phyloP scores from a whole-genome alignment of 2,888 invertebrate species.

The Stegana nigrithorax region DNA sequence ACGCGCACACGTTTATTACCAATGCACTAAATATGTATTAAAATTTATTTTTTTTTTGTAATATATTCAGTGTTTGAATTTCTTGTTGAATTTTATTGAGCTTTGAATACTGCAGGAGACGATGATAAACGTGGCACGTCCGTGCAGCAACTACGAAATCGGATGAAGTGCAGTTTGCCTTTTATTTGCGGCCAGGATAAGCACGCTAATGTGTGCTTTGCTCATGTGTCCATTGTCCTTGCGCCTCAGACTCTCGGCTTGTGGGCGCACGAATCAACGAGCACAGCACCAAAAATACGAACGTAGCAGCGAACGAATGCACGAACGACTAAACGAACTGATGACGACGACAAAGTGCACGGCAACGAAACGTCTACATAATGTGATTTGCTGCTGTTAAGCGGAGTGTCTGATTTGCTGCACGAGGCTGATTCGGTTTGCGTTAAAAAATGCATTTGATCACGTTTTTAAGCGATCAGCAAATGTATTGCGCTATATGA shows the following conservation, averaged over 20 bases:
- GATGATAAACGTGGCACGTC: constrained; percentile 42
- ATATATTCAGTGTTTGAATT: constrained; percentile 1
- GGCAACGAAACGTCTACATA: too few species aligned
- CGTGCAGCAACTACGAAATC: constrained; percentile 52
- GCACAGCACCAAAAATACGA: too few species aligned
- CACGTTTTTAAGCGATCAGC: too few species aligned
- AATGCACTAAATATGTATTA: not conserved
- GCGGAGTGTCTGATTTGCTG: too few species aligned
- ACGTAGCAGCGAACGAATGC: not conserved
- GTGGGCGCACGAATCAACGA: not conserved
- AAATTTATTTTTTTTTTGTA: not conserved
- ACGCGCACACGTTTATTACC: not conserved
- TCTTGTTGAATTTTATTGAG: not conserved
- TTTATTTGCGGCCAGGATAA: constrained; percentile 42
- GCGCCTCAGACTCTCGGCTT: not conserved
- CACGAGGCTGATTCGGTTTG: too few species aligned
- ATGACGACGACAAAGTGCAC: too few species aligned
- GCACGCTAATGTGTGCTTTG: constrained; percentile 32
- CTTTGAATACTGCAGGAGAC: not conserved
- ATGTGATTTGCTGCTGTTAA: too few species aligned
- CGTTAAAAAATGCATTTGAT: too few species aligned
- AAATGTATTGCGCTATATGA: too few species aligned
- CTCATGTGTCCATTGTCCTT: constrained; percentile 5
- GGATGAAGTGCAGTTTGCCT: constrained; percentile 47
- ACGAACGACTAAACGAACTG: not conserved